Evolutionary conservation across 2,888 invertebrate species (phyloP).

Genomic region (Caradrina clavipalpis): DNA sequence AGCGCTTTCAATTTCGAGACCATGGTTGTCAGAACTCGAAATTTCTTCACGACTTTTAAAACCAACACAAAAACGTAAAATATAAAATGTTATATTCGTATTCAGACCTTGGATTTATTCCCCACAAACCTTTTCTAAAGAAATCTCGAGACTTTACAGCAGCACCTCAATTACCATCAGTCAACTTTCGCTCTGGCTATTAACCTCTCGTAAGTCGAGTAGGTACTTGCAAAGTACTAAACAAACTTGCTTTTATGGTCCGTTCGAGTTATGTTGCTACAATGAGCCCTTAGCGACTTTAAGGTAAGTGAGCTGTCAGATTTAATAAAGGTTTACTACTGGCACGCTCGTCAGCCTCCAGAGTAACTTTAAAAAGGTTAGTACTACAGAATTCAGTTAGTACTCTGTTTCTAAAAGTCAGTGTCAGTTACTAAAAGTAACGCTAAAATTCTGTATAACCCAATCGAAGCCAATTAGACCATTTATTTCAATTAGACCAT

Average conservation of each 20-base stretch:
- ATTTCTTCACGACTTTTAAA: neutral
- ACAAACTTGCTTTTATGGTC: slow-evolving; percentile 42
- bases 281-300: slow-evolving; percentile 36
- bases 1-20: neutral
- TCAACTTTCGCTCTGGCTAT: slow-evolving; percentile 28
- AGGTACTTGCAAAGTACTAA: slow-evolving; percentile 33
- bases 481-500: no score
- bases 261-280: slow-evolving; percentile 29
- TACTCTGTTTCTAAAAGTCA: neutral
- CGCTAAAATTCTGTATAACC: neutral
- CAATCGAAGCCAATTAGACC: no score
- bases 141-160: slow-evolving; percentile 17
- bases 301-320: slow-evolving; percentile 37
- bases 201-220: slow-evolving; percentile 36
- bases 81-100: neutral
- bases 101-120: slow-evolving; percentile 1
- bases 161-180: slow-evolving; percentile 15
- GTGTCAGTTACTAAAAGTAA: neutral
- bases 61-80: no score
- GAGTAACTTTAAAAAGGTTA: slow-evolving; percentile 13
- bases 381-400: neutral
- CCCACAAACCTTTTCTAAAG: slow-evolving; percentile 13
- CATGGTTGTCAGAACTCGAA: neutral
- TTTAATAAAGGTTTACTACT: slow-evolving; percentile 38
- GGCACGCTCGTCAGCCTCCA: neutral